phyloP scores from a whole-genome alignment of 2,113 vertebrate genomes.

The Phrynocephalus versicolor region DNA sequence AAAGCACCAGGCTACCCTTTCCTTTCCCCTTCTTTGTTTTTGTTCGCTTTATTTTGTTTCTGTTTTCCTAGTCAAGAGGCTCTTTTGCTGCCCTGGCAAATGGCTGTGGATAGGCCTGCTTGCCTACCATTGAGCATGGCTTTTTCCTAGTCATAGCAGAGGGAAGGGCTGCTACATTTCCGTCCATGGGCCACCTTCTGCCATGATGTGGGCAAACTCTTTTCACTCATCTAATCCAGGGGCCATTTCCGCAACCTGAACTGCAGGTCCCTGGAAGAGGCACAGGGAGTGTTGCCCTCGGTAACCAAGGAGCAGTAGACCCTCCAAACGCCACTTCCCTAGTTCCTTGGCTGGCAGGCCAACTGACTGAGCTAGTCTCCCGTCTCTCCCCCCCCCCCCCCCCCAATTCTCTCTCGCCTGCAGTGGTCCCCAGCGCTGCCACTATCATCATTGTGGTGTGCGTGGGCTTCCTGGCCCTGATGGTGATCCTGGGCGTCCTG shows the following conservation, averaged over 20 bases:
- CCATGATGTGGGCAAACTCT: neutral
- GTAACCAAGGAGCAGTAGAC: too few relatives aligned
- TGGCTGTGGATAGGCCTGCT: too few relatives aligned
- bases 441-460: slow-evolving; percentile 98
- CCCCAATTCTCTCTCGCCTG: slow-evolving; percentile 30
- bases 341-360: neutral
- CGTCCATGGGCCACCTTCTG: too few relatives aligned
- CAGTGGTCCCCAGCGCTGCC: slow-evolving; percentile 94
- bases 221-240: too few relatives aligned
- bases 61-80: too few relatives aligned
- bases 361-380: neutral
- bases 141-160: too few relatives aligned
- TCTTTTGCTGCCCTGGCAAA: neutral
- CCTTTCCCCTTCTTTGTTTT: too few relatives aligned
- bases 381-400: too few relatives aligned
- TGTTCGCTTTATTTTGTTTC: too few relatives aligned
- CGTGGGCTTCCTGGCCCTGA: slow-evolving; percentile 95
- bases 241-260: neutral
- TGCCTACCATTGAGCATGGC: too few relatives aligned
- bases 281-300: neutral
- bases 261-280: neutral
- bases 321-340: neutral
- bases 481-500: slow-evolving; percentile 94
- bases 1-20: neutral
- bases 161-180: too few relatives aligned